Evolutionary conservation across 2,797 vertebrate genomes (phyloP).

Genomic region (Octomys mimax): DNA sequence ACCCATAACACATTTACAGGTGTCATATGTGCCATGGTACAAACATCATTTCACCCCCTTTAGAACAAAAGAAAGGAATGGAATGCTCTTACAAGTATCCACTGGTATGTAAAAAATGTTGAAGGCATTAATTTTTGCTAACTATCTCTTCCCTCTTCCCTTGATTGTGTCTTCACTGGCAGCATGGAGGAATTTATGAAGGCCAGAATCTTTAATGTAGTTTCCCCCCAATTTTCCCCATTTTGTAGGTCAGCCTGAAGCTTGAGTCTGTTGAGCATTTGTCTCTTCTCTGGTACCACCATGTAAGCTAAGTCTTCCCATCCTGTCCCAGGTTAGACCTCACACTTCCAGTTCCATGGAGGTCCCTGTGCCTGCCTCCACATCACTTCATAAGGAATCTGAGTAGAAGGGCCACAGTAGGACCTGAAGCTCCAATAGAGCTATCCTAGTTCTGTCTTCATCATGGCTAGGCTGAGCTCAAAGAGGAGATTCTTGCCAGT

Average conservation of each 20-base stretch:
- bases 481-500: not conserved
- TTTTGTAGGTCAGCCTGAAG: not conserved
- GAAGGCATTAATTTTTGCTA: not conserved
- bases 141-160: not conserved
- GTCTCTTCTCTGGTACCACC: not conserved
- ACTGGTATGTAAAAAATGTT: not conserved
- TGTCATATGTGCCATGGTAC: slow-evolving; percentile 35
- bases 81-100: not conserved
- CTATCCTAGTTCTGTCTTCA: not conserved
- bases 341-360: too few species aligned
- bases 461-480: not conserved
- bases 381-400: not conserved
- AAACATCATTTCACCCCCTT: slow-evolving; percentile 53
- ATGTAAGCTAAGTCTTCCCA: accelerated
- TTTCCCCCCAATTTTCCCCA: not conserved
- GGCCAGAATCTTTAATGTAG: not conserved
- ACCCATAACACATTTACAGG: not conserved
- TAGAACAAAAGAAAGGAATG: not conserved
- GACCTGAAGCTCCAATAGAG: not conserved
- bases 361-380: not conserved
- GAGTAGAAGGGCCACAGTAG: not conserved
- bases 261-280: not conserved
- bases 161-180: not conserved
- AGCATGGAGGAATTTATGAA: not conserved
- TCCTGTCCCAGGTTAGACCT: not conserved